Percentiles rank a stretch among this genome's conserved stretches.
These are phyloP conservation scores for Pogonophryne albipinna DNA, from an alignment of 2,797 vertebrate genomes.

Conservation along the genomic window DNA sequence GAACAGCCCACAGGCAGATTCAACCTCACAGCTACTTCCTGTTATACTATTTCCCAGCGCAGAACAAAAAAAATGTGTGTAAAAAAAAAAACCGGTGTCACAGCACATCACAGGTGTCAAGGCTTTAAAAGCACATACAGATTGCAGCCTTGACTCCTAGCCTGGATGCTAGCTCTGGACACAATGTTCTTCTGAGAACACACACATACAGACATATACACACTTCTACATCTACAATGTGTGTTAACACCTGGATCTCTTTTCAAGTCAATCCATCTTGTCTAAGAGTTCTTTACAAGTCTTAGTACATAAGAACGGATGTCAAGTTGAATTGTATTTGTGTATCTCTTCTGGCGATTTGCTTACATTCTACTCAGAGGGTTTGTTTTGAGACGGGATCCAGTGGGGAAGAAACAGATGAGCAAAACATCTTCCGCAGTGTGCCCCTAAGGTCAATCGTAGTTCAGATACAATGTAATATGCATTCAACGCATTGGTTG, in stretches of 20 bases:
- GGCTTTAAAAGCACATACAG: slow-evolving; percentile 27
- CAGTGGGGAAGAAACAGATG: slow-evolving; percentile 32
- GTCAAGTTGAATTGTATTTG: slow-evolving; percentile 54
- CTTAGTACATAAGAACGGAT: slow-evolving; percentile 20
- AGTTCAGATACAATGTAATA: neutral
- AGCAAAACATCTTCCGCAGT: slow-evolving; percentile 48
- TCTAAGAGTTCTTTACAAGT: slow-evolving; percentile 43
- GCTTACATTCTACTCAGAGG: slow-evolving; percentile 46
- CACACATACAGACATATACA: neutral
- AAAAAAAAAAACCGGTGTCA: slow-evolving; percentile 16
- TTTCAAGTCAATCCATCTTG: slow-evolving; percentile 21
- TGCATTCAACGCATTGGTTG: neutral
- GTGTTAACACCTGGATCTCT: slow-evolving; percentile 40
- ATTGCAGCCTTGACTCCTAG: slow-evolving; percentile 56
- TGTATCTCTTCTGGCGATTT: slow-evolving; percentile 59
- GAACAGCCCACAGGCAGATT: slow-evolving; percentile 63
- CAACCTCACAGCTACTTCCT: slow-evolving; percentile 46
- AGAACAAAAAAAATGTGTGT: slow-evolving; percentile 17
- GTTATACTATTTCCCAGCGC: slow-evolving; percentile 20
- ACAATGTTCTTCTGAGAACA: slow-evolving; percentile 51
- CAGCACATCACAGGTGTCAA: slow-evolving; percentile 36
- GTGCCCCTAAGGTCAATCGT: neutral
- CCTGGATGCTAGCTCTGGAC: slow-evolving; percentile 48
- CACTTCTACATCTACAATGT: slow-evolving; percentile 4
- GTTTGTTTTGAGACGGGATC: slow-evolving; percentile 42